Conservation (phyloP, 2,888 invertebrate species). For the Sympetrum striolatum region DNA sequence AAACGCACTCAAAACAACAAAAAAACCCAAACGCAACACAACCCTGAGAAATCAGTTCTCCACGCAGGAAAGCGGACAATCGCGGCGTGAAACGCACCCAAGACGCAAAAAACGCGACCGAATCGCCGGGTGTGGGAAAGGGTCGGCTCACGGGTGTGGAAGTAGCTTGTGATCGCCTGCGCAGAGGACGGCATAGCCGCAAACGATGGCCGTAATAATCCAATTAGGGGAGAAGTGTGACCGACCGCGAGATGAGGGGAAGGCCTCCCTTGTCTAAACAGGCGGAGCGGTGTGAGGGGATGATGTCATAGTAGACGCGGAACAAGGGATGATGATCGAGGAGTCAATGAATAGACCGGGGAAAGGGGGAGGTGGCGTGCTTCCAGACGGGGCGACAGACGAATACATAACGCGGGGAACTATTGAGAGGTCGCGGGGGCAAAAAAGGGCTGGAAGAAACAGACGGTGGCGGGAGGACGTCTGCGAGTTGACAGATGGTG, state of each 20-base stretch:
- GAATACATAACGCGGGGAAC: neutral
- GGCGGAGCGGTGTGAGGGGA: neutral
- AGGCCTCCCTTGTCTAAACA: neutral
- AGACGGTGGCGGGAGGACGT: neutral
- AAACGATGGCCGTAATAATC: slow-evolving; percentile 41
- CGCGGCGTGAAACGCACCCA: neutral
- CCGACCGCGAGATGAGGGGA: neutral
- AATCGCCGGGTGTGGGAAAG: neutral
- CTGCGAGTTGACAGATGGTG: neutral
- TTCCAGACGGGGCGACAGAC: neutral
- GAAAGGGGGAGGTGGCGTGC: neutral
- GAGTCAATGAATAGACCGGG: neutral
- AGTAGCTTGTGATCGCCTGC: slow-evolving; percentile 25
- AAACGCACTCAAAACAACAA: neutral
- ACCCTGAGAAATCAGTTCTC: neutral
- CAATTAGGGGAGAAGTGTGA: slow-evolving; percentile 37
- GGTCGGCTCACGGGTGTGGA: neutral
- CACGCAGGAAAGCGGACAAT: neutral
- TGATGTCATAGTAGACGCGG: slow-evolving; percentile 3
- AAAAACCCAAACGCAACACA: neutral
- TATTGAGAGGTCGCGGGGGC: neutral
- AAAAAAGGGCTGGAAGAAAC: neutral
- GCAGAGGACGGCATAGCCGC: neutral
- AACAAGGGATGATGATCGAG: slow-evolving; percentile 28
- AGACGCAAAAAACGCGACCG: neutral